Evolutionary conservation across 1,140 invertebrate genomes (phyloP).

Genomic region (Ganaspis sp.): DNA sequence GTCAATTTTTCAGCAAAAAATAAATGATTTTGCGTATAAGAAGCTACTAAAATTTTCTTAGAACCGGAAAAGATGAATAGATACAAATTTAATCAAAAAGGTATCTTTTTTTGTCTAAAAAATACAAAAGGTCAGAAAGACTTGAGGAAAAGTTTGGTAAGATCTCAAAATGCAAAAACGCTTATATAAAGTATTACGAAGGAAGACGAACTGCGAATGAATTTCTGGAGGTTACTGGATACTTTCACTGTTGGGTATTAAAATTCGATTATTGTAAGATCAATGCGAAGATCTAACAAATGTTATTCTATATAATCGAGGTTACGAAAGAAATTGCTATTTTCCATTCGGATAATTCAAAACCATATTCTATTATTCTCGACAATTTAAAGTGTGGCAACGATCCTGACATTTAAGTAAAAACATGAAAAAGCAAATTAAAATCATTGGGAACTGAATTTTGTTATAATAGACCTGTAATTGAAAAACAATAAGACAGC

Average conservation of each 20-base stretch:
- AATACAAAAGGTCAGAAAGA: neutral
- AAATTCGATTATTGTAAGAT: conserved; percentile 12
- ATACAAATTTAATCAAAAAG: too few relatives aligned
- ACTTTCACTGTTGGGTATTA: conserved; percentile 16
- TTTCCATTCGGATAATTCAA: neutral
- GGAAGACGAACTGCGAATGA: conserved; percentile 3
- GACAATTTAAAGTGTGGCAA: neutral
- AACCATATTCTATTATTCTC: neutral
- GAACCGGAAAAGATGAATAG: too few relatives aligned
- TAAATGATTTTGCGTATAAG: too few relatives aligned
- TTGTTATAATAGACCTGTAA: neutral
- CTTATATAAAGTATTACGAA: conserved; percentile 12
- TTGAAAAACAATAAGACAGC: too few relatives aligned
- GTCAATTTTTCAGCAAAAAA: too few relatives aligned
- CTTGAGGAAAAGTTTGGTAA: neutral
- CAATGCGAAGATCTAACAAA: neutral
- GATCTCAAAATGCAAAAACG: neutral
- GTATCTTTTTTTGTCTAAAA: neutral
- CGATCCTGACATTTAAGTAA: neutral
- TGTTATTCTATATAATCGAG: neutral
- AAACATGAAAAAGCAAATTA: neutral
- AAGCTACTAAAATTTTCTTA: too few relatives aligned
- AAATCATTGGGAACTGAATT: neutral
- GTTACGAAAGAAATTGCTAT: neutral
- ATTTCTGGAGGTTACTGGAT: neutral